These are phyloP conservation scores for Drosophila pandora DNA, from an alignment of 1,140 invertebrate genomes.

Conservation along the genomic window DNA sequence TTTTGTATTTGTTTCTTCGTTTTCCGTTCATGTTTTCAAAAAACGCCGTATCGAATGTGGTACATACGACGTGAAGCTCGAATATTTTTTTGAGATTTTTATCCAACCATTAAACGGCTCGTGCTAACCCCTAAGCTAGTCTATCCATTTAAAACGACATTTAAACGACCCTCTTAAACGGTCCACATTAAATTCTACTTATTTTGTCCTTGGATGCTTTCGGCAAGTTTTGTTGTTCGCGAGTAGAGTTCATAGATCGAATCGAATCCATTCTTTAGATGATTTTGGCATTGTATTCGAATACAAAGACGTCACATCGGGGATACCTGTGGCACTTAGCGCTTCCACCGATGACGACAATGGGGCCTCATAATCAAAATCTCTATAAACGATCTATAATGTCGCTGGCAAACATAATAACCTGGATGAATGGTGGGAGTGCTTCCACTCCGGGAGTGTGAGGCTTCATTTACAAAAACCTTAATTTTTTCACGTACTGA, in stretches of 20 bases:
- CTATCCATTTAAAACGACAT: conserved; percentile 1
- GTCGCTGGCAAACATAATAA: conserved; percentile 30
- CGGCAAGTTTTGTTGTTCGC: conserved; percentile 27
- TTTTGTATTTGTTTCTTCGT: conserved; percentile 25
- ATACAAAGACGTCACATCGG: conserved; percentile 27
- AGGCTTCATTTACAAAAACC: conserved; percentile 12
- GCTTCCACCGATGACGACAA: conserved; percentile 32
- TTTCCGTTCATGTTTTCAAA: conserved; percentile 31
- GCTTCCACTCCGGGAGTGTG: conserved; percentile 15
- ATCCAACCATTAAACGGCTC: conserved; percentile 28
- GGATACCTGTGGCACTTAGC: conserved; percentile 27
- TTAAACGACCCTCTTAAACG: conserved; percentile 27
- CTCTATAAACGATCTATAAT: conserved; percentile 18
- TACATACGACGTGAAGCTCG: not conserved
- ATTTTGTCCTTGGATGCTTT: conserved; percentile 33
- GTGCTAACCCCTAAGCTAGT: conserved; percentile 28
- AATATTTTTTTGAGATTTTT: conserved; percentile 25
- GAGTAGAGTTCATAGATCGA: conserved; percentile 23
- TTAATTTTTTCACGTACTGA: conserved; percentile 22
- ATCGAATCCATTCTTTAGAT: conserved; percentile 1
- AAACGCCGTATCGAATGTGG: conserved; percentile 7
- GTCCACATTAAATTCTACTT: conserved; percentile 25
- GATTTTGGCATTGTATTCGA: not conserved
- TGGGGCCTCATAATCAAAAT: conserved; percentile 12
- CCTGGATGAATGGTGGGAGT: conserved; percentile 31